phyloP scores from a whole-genome alignment of 2,797 vertebrate genomes.

The Galaxias olidus region DNA sequence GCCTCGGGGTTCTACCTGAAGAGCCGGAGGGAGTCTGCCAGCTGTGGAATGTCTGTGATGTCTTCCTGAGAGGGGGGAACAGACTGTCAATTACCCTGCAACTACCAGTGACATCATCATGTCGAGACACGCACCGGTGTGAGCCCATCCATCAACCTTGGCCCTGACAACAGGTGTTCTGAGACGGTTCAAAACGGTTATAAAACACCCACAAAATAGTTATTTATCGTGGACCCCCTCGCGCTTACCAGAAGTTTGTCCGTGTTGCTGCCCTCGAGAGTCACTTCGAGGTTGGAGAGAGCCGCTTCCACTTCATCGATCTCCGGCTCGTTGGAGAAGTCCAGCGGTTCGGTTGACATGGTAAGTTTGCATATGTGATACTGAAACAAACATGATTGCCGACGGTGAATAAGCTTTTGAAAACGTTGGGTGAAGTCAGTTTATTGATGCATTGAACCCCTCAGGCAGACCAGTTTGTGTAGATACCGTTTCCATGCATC shows the following conservation, averaged over 20 bases:
- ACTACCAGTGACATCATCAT: constrained; percentile 40
- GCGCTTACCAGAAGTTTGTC: constrained; percentile 86
- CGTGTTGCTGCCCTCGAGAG: constrained; percentile 85
- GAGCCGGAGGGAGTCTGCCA: constrained; percentile 90
- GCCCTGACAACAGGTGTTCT: constrained; percentile 48
- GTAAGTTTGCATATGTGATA: constrained; percentile 96
- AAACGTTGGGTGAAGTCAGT: too few relatives aligned
- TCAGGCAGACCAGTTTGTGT: too few relatives aligned
- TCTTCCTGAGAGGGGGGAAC: constrained; percentile 86
- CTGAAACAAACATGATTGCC: too few relatives aligned
- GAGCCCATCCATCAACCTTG: constrained; percentile 24
- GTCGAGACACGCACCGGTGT: constrained; percentile 47
- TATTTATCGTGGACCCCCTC: too few relatives aligned
- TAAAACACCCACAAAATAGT: background rate
- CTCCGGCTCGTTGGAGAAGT: constrained; percentile 81
- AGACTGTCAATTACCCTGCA: constrained; percentile 54
- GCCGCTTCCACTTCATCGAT: constrained; percentile 95
- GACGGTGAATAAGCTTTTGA: too few relatives aligned
- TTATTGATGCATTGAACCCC: too few relatives aligned
- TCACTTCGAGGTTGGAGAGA: constrained; percentile 91
- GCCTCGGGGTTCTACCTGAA: constrained; percentile 84
- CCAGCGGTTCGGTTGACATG: constrained; percentile 77
- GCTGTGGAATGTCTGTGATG: constrained; percentile 96
- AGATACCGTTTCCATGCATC: background rate
- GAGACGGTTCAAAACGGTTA: constrained; percentile 11